Conservation (phyloP, 2,113 vertebrate species). For the Clupea harengus region DNA sequence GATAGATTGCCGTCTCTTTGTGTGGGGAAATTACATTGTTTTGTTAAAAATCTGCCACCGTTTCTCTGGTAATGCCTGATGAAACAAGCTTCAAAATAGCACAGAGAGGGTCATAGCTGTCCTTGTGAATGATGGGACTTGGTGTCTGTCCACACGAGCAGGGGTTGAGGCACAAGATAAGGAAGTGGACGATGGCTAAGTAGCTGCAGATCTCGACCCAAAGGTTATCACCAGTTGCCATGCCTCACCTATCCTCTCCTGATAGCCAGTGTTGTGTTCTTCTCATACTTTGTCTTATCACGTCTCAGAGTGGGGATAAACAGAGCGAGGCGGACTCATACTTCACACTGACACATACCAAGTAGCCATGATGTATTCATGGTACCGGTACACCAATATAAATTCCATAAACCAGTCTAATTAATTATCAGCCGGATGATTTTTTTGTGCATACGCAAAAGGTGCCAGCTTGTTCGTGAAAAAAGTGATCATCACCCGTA, state of each 20-base stretch:
- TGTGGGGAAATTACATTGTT: conserved; percentile 66
- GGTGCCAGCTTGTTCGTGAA: background rate
- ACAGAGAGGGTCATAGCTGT: background rate
- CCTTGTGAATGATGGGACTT: background rate
- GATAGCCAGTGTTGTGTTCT: background rate
- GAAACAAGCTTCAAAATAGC: background rate
- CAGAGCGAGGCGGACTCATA: background rate
- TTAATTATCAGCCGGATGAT: background rate
- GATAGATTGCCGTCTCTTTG: conserved; percentile 66
- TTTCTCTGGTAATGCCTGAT: background rate
- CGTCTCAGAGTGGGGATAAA: background rate
- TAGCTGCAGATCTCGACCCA: background rate
- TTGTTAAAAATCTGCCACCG: conserved; percentile 60
- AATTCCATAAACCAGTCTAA: background rate
- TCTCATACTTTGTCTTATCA: background rate
- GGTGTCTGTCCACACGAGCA: background rate
- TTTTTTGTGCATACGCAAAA: background rate
- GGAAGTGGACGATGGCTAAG: conserved; percentile 32
- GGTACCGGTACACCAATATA: background rate
- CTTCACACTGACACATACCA: background rate
- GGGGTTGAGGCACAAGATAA: background rate
- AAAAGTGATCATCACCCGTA: background rate
- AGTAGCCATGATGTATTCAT: background rate
- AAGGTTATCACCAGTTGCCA: background rate
- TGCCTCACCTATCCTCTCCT: background rate